A percentile compares a stretch with the other conserved stretches of the same genome.
phyloP scores from a whole-genome alignment of 2,797 vertebrate species.

The Phoebastria nigripes region DNA sequence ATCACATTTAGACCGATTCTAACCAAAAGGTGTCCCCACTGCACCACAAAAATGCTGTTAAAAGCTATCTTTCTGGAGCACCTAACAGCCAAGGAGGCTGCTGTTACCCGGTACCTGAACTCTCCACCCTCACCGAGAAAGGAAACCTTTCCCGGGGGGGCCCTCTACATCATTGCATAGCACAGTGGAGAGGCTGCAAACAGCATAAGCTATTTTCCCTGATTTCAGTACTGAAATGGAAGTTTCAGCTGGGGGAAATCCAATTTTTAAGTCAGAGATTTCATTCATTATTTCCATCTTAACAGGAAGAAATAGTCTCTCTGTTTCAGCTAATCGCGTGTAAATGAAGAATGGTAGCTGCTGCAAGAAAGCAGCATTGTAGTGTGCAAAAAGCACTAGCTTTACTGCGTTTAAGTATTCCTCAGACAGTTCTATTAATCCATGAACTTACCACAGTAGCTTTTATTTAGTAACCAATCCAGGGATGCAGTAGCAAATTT shows the following conservation, averaged over 20 bases:
- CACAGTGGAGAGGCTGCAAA: accelerated
- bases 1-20: neutral
- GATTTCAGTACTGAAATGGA: accelerated
- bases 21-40: neutral
- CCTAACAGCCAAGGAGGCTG: neutral
- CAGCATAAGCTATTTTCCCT: accelerated
- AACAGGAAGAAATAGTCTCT: neutral
- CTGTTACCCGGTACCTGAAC: accelerated
- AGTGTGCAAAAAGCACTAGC: no score
- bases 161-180: neutral
- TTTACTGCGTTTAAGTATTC: accelerated
- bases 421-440: neutral
- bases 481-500: neutral
- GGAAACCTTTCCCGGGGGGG: neutral
- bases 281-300: neutral
- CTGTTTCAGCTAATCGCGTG: accelerated
- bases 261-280: neutral
- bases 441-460: neutral
- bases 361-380: neutral
- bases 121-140: accelerated
- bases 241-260: neutral
- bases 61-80: neutral
- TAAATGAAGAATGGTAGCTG: neutral
- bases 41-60: neutral
- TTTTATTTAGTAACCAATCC: neutral